phyloP scores from a whole-genome alignment of 2,888 invertebrate species.

The Drosophila diplacantha region DNA sequence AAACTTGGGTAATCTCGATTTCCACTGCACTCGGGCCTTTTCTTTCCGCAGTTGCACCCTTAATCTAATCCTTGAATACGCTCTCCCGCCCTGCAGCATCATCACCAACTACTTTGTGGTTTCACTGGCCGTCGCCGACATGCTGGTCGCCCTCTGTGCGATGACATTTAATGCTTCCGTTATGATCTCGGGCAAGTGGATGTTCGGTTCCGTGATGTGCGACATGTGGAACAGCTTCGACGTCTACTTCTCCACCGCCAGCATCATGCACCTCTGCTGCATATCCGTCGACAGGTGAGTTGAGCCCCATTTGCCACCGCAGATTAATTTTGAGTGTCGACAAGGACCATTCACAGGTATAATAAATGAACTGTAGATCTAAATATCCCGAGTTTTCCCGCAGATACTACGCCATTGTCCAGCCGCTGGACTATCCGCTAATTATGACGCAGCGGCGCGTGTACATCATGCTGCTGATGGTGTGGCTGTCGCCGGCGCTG shows the following conservation, averaged over 20 bases:
- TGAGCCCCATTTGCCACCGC: not conserved
- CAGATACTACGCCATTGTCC: conserved; percentile 92
- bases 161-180: conserved; percentile 95
- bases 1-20: conserved; percentile 19
- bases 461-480: conserved; percentile 88
- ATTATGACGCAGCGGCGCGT: conserved; percentile 92
- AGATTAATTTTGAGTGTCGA: not conserved
- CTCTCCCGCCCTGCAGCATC: conserved; percentile 79
- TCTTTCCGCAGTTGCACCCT: conserved; percentile 2
- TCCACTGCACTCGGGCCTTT: conserved; percentile 3
- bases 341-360: not conserved
- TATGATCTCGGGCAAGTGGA: conserved; percentile 90
- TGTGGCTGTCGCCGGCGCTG: conserved; percentile 94
- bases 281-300: conserved; percentile 88
- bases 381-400: conserved; percentile 5
- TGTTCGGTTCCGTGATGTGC: conserved; percentile 93
- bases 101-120: conserved; percentile 98
- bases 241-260: conserved; percentile 94
- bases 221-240: conserved; percentile 96
- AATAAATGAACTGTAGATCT: too few relatives aligned
- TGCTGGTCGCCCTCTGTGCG: conserved; percentile 93
- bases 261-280: conserved; percentile 94
- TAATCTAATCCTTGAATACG: conserved; percentile 3
- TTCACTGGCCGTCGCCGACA: conserved; percentile 94
- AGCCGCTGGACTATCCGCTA: conserved; percentile 93